Base-by-base conservation (phyloP, 2,888 invertebrate genomes). In the Limenitis camilla region DNA sequence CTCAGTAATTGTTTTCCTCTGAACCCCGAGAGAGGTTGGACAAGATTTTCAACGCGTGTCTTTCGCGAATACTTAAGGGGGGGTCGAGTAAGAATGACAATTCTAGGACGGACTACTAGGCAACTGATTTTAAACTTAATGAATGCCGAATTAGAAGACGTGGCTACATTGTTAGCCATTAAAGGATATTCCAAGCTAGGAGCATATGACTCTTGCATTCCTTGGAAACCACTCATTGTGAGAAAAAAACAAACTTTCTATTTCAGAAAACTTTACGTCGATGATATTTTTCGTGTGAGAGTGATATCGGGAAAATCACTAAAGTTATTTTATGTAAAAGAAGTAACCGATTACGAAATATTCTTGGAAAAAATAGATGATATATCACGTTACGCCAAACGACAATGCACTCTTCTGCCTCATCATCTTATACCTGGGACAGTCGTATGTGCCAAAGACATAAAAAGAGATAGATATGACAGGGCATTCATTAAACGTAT, bases 61-160 rank as follows among this genome's bases (percentile, higher is more conserved):
- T 67, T 72, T 63, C 63, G 64, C 50, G 59, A 30, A 44, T 69
- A 56, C 52, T 53, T 71, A 7, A 63, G 62, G 2, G 55, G 56
- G 11, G 69, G 68, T 46, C 44, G 52, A 48, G 60, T 65, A 6
- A 63, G 59, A 41, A 60, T 72, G 52, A 39, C 59, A 27, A 50
- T 70, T 4, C 56, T 54, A 54, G 63, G 53, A 5, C 63, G 59
- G 35, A 58, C 36, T 0, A 28, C 45, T 4, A 59, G 62, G 9
- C 52, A 57, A 11, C 50, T 65, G 7, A 38, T 63, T 5, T 69
- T 71, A 2, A 60, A 64, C 33, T 45, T 70, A 19, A 36, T 57
- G 27, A 69, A 69, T 48, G 55, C 65, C 1, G 61, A 66, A 5
- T 66, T 69, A 5, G 63, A 69, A 43, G 69, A 70, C 42, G 66